phyloP scores from a whole-genome alignment of 2,113 vertebrate species.

The Eretmochelys imbricata region DNA sequence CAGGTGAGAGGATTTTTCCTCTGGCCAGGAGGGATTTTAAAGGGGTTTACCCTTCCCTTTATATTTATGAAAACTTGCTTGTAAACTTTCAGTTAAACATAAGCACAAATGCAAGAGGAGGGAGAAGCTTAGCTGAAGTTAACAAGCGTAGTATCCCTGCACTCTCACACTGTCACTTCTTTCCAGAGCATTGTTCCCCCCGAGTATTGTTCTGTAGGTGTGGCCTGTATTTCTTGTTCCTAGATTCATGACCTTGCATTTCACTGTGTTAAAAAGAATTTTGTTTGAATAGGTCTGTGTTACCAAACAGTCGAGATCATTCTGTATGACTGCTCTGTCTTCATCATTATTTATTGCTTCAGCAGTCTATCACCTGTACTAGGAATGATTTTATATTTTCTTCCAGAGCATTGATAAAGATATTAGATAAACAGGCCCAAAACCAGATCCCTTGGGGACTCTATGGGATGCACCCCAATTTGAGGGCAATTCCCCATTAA shows the following conservation, averaged over 20 bases:
- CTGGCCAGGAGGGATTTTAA: too few species aligned
- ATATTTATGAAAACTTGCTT: not conserved
- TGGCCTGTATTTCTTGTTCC: too few species aligned
- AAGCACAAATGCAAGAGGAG: not conserved
- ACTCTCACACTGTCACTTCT: too few species aligned
- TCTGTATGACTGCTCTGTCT: not conserved
- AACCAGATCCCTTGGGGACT: too few species aligned
- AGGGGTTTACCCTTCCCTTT: too few species aligned
- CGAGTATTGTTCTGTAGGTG: too few species aligned
- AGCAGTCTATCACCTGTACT: not conserved
- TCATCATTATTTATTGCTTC: not conserved
- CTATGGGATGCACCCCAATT: rapidly evolving
- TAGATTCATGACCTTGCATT: not conserved
- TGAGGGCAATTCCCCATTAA: not conserved
- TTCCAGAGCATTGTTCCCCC: too few species aligned
- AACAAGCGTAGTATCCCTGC: not conserved
- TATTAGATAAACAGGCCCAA: not conserved
- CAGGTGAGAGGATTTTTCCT: too few species aligned
- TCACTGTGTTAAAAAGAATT: not conserved
- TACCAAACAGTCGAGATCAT: not conserved
- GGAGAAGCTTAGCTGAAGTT: not conserved
- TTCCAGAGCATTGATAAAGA: not conserved
- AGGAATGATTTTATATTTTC: not conserved
- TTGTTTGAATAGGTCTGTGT: not conserved
- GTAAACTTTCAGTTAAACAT: not conserved